A percentile compares a stretch with the other conserved stretches of the same genome.
Conservation (phyloP, 1,140 invertebrate species). For the Zaprionus tsacasi region DNA sequence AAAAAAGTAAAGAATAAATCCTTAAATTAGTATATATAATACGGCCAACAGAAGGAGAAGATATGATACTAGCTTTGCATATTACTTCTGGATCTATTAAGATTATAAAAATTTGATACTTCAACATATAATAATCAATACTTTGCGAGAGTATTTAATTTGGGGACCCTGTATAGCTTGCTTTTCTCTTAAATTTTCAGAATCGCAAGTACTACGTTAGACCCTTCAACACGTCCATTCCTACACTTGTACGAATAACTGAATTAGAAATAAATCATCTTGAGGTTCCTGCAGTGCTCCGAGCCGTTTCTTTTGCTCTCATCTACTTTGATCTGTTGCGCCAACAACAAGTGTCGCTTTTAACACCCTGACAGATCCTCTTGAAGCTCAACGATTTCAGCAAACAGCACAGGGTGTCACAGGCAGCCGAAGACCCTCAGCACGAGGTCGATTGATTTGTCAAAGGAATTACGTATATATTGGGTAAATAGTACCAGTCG, state of each 20-base stretch:
- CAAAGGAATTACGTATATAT: conserved; percentile 76
- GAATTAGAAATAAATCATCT: conserved; percentile 3
- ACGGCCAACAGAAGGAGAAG: too few species aligned
- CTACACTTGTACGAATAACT: not conserved
- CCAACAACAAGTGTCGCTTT: conserved; percentile 54
- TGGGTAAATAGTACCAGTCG: conserved; percentile 67
- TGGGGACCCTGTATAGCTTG: too few species aligned
- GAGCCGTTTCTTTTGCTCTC: conserved; percentile 11
- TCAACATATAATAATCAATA: too few species aligned
- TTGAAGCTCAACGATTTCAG: conserved; percentile 25
- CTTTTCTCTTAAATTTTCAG: too few species aligned
- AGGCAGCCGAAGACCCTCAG: conserved; percentile 31
- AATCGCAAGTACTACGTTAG: too few species aligned
- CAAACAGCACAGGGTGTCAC: conserved; percentile 65
- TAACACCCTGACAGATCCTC: conserved; percentile 26
- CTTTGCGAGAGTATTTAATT: too few species aligned
- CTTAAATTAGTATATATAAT: too few species aligned
- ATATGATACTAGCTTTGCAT: too few species aligned
- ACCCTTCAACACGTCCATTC: too few species aligned
- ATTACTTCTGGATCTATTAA: too few species aligned
- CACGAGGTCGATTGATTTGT: conserved; percentile 68
- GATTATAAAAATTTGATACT: too few species aligned
- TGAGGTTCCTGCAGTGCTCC: not conserved
- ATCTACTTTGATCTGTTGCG: conserved; percentile 62
- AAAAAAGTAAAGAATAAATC: too few species aligned